Evolutionary conservation across 2,797 vertebrate genomes (phyloP), one percentile per base, ranked within the genome.

Genomic region (Channa striata): DNA sequence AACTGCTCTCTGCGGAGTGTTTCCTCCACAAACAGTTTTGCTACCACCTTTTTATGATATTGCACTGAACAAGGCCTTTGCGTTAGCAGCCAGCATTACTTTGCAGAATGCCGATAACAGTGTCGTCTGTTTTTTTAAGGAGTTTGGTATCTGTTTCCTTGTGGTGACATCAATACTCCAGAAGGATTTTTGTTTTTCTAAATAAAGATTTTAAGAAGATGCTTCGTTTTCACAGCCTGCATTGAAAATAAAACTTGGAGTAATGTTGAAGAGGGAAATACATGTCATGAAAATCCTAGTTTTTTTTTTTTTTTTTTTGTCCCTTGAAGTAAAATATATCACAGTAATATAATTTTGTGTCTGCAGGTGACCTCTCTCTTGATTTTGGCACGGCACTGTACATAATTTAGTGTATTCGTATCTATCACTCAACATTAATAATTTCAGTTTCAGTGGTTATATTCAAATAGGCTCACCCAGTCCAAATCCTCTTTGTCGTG

Each of bases 211-310:
- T 56, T 48, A 51, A 80, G 56, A 60, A 61, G 48, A 72, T 49
- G 74, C 61, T 69, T 70, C 47, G 30, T 74, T 71, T 77, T 69
- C 58, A 73, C 60, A 83, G 71, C 76, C 85, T 89, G 81, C 72
- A 69, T 79, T 36, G 76, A 82, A 84, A 59, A 69, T 77, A 50
- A 40, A 37, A 16, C 21, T 74, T 70, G 51, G 21, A 74, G 11
- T 62, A 20, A 74, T 59, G 42, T 46, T 64, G 56, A 81, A 68
- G 3, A 62, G 30, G 49, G 61, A 84, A 74, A 73, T 49, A 75
- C 80, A 87, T 93, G 93, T 94, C 94, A 93, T 94, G 94, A 95
- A 93, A 95, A 93, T 94, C 95, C 95, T 95, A 95, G 88, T 92
- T 88, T 46, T 39, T 53, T 44, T 51, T 63, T 63, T 33, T 36